A percentile compares a stretch with the other conserved stretches of the same genome.
Evolutionary conservation across 2,888 invertebrate species (phyloP).

Genomic region (Lymantria dispar): DNA sequence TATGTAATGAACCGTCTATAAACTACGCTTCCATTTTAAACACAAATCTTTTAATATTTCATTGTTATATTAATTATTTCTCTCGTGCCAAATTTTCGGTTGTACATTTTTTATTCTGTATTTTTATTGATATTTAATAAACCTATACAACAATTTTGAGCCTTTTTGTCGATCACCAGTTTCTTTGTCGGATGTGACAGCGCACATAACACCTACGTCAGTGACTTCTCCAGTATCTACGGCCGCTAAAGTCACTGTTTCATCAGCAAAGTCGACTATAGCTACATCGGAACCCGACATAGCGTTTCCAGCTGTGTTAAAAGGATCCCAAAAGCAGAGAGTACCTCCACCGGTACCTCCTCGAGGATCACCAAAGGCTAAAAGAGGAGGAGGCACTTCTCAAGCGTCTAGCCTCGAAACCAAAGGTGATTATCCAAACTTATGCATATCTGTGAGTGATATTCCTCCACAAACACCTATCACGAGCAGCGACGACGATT

Average conservation of each 20-base stretch:
- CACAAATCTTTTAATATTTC: conserved; percentile 48
- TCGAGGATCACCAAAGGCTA: conserved; percentile 88
- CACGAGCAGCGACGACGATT: conserved; percentile 73
- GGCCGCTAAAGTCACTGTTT: conserved; percentile 57
- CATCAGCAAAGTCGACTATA: conserved; percentile 53
- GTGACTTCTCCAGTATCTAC: conserved; percentile 73
- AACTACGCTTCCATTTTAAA: conserved; percentile 54
- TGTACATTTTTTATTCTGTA: conserved; percentile 37
- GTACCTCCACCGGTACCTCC: conserved; percentile 95
- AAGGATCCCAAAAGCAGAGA: conserved; percentile 88
- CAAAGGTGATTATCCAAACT: conserved; percentile 75
- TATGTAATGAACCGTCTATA: conserved; percentile 47
- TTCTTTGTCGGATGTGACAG: conserved; percentile 80
- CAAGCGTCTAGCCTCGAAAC: conserved; percentile 65
- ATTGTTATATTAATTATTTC: conserved; percentile 34
- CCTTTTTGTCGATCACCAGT: conserved; percentile 53
- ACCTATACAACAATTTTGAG: conserved; percentile 42
- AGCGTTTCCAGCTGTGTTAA: conserved; percentile 89
- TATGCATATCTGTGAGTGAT: conserved; percentile 65
- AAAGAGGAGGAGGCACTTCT: conserved; percentile 75
- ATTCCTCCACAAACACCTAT: conserved; percentile 65
- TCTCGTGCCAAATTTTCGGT: conserved; percentile 57
- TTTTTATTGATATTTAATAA: conserved; percentile 55
- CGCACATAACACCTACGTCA: conserved; percentile 76
- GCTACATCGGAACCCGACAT: conserved; percentile 76